phyloP scores from a whole-genome alignment of 1,140 invertebrate species.

The Temnothorax curvispinosus region DNA sequence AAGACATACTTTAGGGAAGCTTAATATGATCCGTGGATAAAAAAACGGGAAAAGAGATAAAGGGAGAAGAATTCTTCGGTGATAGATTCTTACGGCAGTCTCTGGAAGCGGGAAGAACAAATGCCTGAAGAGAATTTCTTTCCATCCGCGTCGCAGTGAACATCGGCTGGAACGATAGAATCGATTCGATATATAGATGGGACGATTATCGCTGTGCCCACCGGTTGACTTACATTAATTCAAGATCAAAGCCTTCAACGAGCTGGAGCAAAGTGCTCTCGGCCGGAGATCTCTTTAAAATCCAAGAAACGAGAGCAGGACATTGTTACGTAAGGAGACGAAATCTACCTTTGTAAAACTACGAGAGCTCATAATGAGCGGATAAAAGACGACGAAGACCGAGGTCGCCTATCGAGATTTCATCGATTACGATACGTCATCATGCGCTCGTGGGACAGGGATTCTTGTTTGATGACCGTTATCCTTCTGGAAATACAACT shows the following conservation, averaged over 20 bases:
- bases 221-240: slow-evolving; percentile 62
- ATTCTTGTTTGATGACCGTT: slow-evolving; percentile 26
- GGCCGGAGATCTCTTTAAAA: slow-evolving; percentile 3
- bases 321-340: slow-evolving; percentile 63
- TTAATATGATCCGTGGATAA: slow-evolving; percentile 3
- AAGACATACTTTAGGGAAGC: slow-evolving; percentile 7
- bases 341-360: slow-evolving; percentile 62
- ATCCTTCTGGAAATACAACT: slow-evolving; percentile 31
- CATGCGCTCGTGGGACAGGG: not conserved
- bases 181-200: slow-evolving; percentile 51
- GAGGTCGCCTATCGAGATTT: slow-evolving; percentile 58
- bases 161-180: slow-evolving; percentile 9
- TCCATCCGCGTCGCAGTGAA: slow-evolving; percentile 16
- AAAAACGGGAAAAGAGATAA: not conserved
- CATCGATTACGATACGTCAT: slow-evolving; percentile 56
- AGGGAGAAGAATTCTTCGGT: not conserved
- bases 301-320: slow-evolving; percentile 37
- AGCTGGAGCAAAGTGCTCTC: not conserved
- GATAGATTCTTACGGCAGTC: not conserved
- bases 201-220: slow-evolving; percentile 34
- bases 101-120: not conserved
- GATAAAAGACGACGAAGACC: slow-evolving; percentile 40
- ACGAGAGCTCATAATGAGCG: slow-evolving; percentile 61
- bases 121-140: slow-evolving; percentile 31
- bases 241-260: slow-evolving; percentile 61